Conservation (phyloP, 2,797 vertebrate genomes). For the Pseudochirops cupreus region DNA sequence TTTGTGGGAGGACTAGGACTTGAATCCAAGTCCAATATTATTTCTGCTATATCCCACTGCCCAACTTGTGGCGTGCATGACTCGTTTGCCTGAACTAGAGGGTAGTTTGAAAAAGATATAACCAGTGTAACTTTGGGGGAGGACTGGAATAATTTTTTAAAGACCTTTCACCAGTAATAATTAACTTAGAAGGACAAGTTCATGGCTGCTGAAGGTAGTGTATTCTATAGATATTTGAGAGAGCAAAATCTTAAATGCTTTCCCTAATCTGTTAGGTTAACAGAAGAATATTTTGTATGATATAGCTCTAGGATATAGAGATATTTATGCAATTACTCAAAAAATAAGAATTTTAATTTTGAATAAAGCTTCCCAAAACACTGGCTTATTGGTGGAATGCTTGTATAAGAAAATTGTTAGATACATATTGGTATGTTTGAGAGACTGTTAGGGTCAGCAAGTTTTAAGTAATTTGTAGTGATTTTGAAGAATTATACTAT, state of each 20-base stretch:
- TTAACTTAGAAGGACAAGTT: neutral
- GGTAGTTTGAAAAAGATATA: conserved; percentile 20
- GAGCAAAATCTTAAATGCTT: conserved; percentile 15
- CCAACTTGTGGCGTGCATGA: conserved; percentile 21
- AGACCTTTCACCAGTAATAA: neutral
- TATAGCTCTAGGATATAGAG: conserved; percentile 24
- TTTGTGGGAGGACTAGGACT: neutral
- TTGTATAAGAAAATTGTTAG: conserved; percentile 57
- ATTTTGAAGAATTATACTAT: conserved; percentile 15
- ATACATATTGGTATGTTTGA: conserved; percentile 22
- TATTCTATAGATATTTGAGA: conserved; percentile 11
- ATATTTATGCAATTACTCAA: neutral
- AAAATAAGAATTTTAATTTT: conserved; percentile 45
- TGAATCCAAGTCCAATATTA: neutral
- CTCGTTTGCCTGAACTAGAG: conserved; percentile 12
- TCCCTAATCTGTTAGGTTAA: conserved; percentile 19
- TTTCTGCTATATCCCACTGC: neutral
- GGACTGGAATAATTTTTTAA: neutral
- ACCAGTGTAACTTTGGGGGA: neutral
- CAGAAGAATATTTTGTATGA: neutral
- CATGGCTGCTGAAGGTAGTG: conserved; percentile 27
- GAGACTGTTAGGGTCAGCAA: conserved; percentile 5
- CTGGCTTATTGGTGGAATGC: conserved; percentile 41
- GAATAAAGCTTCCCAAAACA: conserved; percentile 10
- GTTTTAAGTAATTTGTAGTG: conserved; percentile 43